Base-by-base conservation (phyloP, 1,140 invertebrate genomes). In the Nasonia vitripennis region DNA sequence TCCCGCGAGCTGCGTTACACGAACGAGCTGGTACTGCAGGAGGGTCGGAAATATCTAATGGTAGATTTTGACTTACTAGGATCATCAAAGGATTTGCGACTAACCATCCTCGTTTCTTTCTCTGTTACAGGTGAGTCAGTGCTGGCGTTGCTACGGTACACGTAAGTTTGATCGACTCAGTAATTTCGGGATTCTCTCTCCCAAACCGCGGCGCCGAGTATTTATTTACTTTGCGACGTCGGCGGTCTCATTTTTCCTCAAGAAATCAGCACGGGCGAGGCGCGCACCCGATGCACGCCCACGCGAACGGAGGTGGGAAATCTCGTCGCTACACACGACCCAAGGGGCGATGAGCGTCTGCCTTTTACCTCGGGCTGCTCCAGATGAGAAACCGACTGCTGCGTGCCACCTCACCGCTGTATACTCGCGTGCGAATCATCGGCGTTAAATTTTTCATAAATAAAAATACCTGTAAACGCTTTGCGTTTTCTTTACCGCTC, bases 361-460 rank as follows among this genome's bases (percentile, higher is more conserved):
- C 73, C 70, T 75, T 45, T n/a, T 45, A 45, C 73, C 34, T 75
- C 20, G 14, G 17, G 3, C 14, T 45, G 37, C 20, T 75, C 37
- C 4, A 75, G 37, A 41, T 75, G 23, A 75, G 37, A 45, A 75
- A 75, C 7, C 73, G 73, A 75, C 73, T 41, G 71, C 14, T 67
- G n/a, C 9, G 5, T 67, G n/a, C 14, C 7, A 67, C 41, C 41
- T 45, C 41, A 45, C 41, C 7, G 7, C 41, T 45, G 11, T 10
- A 10, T 20, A n/a, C 55, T 62, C 20, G 55, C 17, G 17, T 62
- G 55, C 55, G 20, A n/a, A 62, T 62, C 55, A 62, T 62, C 55
- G 17, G 1, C 17, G 55, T 45, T 45, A 45, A 45, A 45, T 45
- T 45, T 45, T 45, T 10, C 37, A 45, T 1, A 45, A 45, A 45